Percentiles rank a stretch among this genome's conserved stretches.
Evolutionary conservation across 2,113 vertebrate species (phyloP).

Genomic region (Neofelis nebulosa): DNA sequence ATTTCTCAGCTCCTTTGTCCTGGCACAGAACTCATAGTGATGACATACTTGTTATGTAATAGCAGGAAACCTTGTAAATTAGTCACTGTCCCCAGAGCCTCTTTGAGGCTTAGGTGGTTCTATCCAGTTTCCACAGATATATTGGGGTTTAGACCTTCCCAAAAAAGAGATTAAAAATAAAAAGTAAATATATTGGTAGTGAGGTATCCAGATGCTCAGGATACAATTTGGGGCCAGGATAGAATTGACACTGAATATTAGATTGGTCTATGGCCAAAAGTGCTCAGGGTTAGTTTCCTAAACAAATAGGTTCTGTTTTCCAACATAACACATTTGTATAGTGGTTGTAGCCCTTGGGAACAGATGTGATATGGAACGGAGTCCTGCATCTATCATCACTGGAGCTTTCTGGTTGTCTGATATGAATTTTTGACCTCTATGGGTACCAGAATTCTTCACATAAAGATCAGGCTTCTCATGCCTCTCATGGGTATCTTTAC

Average conservation of each 20-base stretch:
- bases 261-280: background rate
- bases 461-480: conserved; percentile 10
- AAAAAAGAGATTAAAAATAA: background rate
- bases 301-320: background rate
- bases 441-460: background rate
- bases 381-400: background rate
- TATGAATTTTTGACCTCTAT: background rate
- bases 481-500: background rate
- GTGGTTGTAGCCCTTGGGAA: background rate
- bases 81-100: background rate
- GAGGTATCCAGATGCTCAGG: background rate
- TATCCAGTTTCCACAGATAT: background rate
- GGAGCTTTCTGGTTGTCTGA: background rate
- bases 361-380: background rate
- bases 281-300: background rate
- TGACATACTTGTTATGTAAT: background rate
- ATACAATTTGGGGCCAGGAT: background rate
- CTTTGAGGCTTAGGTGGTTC: background rate
- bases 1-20: background rate
- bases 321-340: background rate
- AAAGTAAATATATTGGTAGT: background rate
- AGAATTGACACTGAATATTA: background rate
- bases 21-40: background rate
- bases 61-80: background rate
- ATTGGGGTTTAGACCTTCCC: background rate